These are phyloP conservation scores for Canis aureus DNA, from an alignment of 2,113 vertebrate species.

Conservation along the genomic window DNA sequence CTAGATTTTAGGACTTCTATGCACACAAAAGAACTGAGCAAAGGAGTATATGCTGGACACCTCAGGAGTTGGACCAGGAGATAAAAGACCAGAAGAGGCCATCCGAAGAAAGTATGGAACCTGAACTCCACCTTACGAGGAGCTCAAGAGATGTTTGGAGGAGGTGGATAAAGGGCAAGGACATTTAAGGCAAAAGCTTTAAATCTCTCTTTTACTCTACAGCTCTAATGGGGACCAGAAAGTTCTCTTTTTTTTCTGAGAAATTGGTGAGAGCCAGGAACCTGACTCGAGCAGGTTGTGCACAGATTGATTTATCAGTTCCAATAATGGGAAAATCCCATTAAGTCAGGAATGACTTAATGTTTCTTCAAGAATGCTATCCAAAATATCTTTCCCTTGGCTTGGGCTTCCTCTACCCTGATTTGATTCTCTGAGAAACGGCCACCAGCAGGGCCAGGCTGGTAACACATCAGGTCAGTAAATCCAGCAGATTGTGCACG, in stretches of 20 bases:
- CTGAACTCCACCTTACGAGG: neutral
- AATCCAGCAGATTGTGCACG: neutral
- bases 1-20: neutral
- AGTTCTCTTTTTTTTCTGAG: neutral
- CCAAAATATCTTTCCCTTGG: neutral
- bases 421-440: neutral
- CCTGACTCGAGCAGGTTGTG: neutral
- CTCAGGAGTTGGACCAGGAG: neutral
- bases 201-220: neutral
- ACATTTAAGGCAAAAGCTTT: neutral
- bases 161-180: neutral
- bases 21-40: neutral
- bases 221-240: neutral
- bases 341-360: neutral
- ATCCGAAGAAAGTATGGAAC: neutral
- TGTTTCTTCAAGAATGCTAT: neutral
- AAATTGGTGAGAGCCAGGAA: neutral
- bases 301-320: neutral
- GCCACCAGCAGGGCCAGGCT: neutral
- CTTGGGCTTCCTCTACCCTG: neutral
- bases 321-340: neutral
- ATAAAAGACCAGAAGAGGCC: neutral
- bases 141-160: neutral
- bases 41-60: neutral
- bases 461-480: neutral